Base-by-base conservation (phyloP, 2,888 invertebrate genomes). In the Eupeodes luniger region DNA sequence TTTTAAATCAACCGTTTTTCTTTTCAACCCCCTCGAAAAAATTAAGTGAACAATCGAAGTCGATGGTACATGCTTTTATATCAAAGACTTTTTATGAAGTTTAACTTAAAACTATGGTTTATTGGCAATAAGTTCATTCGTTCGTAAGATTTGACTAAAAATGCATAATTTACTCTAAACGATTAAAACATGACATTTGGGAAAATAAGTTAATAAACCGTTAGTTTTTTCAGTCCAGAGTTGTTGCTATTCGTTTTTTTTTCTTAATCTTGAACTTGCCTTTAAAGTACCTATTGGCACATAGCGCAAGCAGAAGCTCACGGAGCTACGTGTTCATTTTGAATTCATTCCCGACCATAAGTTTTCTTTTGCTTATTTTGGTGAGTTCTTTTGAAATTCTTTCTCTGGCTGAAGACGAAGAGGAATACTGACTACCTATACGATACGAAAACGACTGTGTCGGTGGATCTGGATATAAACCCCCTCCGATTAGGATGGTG, bases 281-380 rank as follows among this genome's bases (percentile, higher is more conserved):
- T 11, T 66, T 47, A 1, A 2, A 49, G 9, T 16, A 49, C 27
- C 47, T 49, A 49, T 62, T 16, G 36, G 61, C 10, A 61, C 16
- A 64, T 19, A 27, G 27, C 14, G 44, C 44, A 44, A 64, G 47
- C 2, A 27, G 11, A 72, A 72, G 34, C 72, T 75, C n/a, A 47
- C 14, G 19, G 11, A 53, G 57, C 79, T 79, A 87, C 83, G 79
- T 87, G 80, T 87, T 86, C 80, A 87, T 76, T 84, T 84, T 61
- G 80, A 84, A 87, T 87, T 83, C 84, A 83, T 87, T 87, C 57
- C 64, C 70, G 27, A 59, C 57, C 64, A 74, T 81, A 84, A 77
- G 67, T 75, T 89, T 85, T 66, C 49, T 64, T 34, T 69, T 66
- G 44, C 16, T 57, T 61, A 49, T 66, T 40, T 49, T 53, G 27